These are phyloP conservation scores for Lycorma delicatula DNA, from an alignment of 1,140 invertebrate species.

Conservation along the genomic window DNA sequence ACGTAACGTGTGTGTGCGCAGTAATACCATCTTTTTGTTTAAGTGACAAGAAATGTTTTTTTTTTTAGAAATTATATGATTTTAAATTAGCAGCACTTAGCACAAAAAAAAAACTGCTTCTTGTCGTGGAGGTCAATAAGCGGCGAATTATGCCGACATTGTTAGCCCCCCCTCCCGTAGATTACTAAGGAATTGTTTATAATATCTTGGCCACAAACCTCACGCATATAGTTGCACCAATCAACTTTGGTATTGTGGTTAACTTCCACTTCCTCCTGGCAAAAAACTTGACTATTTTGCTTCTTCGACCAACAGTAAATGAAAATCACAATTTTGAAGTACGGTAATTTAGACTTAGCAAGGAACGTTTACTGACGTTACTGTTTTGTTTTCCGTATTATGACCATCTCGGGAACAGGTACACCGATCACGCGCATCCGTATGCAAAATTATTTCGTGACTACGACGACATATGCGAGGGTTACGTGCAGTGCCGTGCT, in stretches of 20 bases:
- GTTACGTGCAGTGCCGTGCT: conserved; percentile 1
- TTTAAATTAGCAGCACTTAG: no score
- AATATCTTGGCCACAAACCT: no score
- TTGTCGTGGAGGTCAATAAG: no score
- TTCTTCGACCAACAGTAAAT: conserved; percentile 12
- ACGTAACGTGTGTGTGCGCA: no score
- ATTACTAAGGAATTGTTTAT: no score
- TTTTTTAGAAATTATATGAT: no score
- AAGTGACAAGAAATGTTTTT: no score
- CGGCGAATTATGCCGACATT: no score
- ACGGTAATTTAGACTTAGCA: background rate
- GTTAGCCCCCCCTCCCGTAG: no score
- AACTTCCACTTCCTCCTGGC: background rate
- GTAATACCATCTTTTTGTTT: no score
- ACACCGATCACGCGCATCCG: background rate
- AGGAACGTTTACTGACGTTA: background rate
- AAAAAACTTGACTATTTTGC: background rate
- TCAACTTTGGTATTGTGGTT: conserved; percentile 7
- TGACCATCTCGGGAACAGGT: background rate
- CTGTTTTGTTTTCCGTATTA: conserved; percentile 3
- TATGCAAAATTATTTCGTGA: background rate
- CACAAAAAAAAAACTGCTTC: no score
- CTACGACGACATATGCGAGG: background rate
- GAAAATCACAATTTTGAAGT: conserved; percentile 7
- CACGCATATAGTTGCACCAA: conserved; percentile 5